phyloP scores from a whole-genome alignment of 1,140 invertebrate species.

The Orchesella cincta region DNA sequence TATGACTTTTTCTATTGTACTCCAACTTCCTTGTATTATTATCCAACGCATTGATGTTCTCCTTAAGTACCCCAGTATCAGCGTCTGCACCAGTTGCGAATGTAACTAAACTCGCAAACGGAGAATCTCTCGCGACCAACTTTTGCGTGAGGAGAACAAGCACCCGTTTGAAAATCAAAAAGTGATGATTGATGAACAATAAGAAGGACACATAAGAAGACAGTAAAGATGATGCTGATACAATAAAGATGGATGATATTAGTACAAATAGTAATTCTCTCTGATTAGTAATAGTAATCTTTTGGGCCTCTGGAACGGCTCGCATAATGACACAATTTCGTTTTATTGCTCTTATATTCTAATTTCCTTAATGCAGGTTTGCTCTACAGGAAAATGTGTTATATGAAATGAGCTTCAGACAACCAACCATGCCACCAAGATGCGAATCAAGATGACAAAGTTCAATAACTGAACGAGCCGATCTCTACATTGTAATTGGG shows the following conservation, averaged over 20 bases:
- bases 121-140: slow-evolving; percentile 5
- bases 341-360: not conserved
- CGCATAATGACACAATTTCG: not conserved
- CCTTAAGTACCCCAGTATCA: no score
- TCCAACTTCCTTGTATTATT: no score
- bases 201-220: not conserved
- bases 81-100: not conserved
- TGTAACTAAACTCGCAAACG: not conserved
- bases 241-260: not conserved
- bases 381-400: not conserved
- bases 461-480: not conserved
- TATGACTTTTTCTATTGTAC: not conserved
- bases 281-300: not conserved
- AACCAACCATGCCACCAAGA: no score
- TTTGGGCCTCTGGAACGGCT: not conserved
- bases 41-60: no score
- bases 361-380: not conserved
- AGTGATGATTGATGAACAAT: not conserved
- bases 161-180: slow-evolving; percentile 17
- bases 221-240: not conserved
- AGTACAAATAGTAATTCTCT: not conserved
- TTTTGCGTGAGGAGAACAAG: not conserved
- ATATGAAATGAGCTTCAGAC: no score
- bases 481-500: not conserved
- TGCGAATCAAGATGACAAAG: not conserved